Base-by-base conservation (phyloP, 2,113 vertebrate species). In the Jaculus jaculus region DNA sequence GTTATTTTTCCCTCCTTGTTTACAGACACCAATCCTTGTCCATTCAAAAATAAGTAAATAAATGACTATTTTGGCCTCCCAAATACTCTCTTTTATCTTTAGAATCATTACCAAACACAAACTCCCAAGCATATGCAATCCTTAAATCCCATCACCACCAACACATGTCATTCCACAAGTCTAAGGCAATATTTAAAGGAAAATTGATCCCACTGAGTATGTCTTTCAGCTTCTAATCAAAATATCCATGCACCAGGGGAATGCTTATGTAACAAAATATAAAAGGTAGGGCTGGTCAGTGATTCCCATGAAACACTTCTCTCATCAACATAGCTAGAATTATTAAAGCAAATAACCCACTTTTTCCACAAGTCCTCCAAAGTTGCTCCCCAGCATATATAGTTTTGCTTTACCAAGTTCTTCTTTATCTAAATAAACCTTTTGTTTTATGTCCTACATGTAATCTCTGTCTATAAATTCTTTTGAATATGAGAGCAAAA, bases 221-320 rank as follows among this genome's bases (percentile, higher is more conserved):
- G 4, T 79, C 4, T 23, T 23, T 15, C 30, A 54, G 21, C 42
- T 54, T n/a, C 11, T 32, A 66, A 11, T n/a, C 81, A 68, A 83
- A 23, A 68, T 47, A 47, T 47, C 42, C 42, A 47, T 47, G 42
- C 42, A 47, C 42, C 42, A n/a, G 7, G 66, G 47, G 5, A 32
- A 32, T 47, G 11, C 0, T 0, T 30, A 51, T 4, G 0, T 28
- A 17, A n/a, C 28, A 42, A 23, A 37, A 12, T 32, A 15, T 42
- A 23, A 66, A 68, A 66, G 20, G 9, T 83, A 61, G 15, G 20
- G 15, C 60, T 61, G 15, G 30, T 61, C 20, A 68, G 13, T 83
- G 18, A 65, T 32, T 60, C 32, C 65, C 81, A 68, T 28, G 4
- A 66, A 63, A 65, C 16, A 60, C 5, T 21, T 11, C 32, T 68